phyloP scores from a whole-genome alignment of 2,888 invertebrate genomes.

The Pandemis cinnamomeana region DNA sequence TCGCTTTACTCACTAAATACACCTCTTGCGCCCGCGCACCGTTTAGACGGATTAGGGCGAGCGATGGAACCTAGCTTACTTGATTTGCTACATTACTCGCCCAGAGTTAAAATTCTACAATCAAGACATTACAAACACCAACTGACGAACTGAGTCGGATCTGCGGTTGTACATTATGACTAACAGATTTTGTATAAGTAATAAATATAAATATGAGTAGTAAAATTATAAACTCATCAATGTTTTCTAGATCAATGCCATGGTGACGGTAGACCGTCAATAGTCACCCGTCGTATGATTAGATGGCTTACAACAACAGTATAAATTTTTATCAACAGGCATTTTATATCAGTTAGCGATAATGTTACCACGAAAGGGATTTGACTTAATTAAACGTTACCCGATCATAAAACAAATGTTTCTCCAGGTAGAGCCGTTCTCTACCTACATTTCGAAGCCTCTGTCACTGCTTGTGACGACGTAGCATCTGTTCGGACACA shows the following conservation, averaged over 20 bases:
- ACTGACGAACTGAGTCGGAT: too few relatives aligned
- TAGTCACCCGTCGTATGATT: neutral
- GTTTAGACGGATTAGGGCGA: neutral
- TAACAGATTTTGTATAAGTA: too few relatives aligned
- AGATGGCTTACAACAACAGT: neutral
- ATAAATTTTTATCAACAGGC: neutral
- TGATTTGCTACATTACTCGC: neutral
- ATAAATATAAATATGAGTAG: neutral
- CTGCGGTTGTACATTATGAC: too few relatives aligned
- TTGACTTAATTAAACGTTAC: neutral
- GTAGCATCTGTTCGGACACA: slow-evolving; percentile 32
- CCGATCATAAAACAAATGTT: neutral
- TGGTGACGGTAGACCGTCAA: too few relatives aligned
- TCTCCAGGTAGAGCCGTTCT: neutral
- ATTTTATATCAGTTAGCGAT: slow-evolving; percentile 8
- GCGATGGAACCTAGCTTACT: neutral
- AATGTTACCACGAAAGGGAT: neutral
- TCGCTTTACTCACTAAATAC: slow-evolving; percentile 32
- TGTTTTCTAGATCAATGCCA: too few relatives aligned
- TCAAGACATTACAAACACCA: too few relatives aligned
- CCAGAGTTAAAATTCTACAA: too few relatives aligned
- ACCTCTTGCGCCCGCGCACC: neutral
- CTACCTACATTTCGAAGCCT: neutral
- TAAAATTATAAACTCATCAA: too few relatives aligned
- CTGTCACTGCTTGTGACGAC: slow-evolving; percentile 6